Percentiles rank a stretch among this genome's conserved stretches.
Conservation (phyloP, 2,797 vertebrate species). For the Astyanax mexicanus region DNA sequence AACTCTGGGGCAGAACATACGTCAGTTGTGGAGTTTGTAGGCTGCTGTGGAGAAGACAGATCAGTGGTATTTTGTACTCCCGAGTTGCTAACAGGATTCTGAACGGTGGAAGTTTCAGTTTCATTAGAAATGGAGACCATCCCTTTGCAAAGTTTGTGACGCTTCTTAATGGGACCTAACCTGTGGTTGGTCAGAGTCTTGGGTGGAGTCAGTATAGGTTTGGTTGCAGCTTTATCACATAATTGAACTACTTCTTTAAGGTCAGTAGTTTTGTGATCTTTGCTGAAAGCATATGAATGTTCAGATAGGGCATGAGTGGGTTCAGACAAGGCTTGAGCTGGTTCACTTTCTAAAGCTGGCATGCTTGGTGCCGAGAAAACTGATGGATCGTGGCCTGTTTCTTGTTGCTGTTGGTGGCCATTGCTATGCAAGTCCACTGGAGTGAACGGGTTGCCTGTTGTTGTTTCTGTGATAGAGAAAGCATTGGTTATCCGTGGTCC, state of each 20-base stretch:
- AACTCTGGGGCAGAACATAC: slow-evolving; percentile 53
- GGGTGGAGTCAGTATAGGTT: slow-evolving; percentile 65
- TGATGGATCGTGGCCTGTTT: slow-evolving; percentile 72
- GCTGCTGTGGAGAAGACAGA: slow-evolving; percentile 61
- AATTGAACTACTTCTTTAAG: slow-evolving; percentile 63
- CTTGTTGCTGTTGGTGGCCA: slow-evolving; percentile 85
- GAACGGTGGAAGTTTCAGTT: slow-evolving; percentile 58
- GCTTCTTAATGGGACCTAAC: slow-evolving; percentile 81
- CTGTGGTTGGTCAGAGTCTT: slow-evolving; percentile 73
- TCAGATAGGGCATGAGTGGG: slow-evolving; percentile 87
- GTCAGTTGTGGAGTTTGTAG: slow-evolving; percentile 65
- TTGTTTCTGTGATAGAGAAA: slow-evolving; percentile 95
- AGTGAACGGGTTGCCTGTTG: slow-evolving; percentile 88
- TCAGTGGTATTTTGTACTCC: slow-evolving; percentile 52
- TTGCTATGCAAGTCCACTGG: slow-evolving; percentile 83
- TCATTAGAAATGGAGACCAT: slow-evolving; percentile 60
- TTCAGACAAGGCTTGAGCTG: slow-evolving; percentile 83
- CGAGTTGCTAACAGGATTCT: slow-evolving; percentile 55
- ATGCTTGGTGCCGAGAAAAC: slow-evolving; percentile 70
- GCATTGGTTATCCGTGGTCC: slow-evolving; percentile 98
- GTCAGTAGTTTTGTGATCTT: slow-evolving; percentile 65
- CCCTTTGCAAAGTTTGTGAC: slow-evolving; percentile 71
- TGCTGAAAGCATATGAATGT: slow-evolving; percentile 92
- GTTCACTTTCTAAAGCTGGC: slow-evolving; percentile 79
- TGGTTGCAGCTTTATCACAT: slow-evolving; percentile 65